phyloP scores from a whole-genome alignment of 2,113 vertebrate genomes.

The Kryptolebias marmoratus region DNA sequence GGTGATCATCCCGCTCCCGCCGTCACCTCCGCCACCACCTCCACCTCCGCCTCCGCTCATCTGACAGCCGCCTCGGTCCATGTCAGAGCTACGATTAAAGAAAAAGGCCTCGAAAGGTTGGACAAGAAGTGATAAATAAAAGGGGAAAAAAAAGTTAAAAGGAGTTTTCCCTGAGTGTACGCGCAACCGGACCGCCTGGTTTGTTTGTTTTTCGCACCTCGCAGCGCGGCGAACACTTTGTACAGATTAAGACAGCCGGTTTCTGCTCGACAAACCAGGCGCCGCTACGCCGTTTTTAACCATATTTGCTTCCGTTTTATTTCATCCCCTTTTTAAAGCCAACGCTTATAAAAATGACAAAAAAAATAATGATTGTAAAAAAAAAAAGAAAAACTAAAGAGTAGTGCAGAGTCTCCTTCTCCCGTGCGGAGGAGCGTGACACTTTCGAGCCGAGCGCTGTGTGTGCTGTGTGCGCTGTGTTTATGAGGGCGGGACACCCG shows the following conservation, averaged over 20 bases:
- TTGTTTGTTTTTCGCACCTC: too few relatives aligned
- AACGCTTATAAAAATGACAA: not conserved
- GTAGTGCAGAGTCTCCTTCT: not conserved
- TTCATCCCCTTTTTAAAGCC: not conserved
- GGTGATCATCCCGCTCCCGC: constrained; percentile 78
- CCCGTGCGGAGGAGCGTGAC: constrained; percentile 6
- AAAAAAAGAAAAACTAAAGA: not conserved
- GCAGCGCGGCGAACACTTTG: not conserved
- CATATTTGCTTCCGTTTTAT: not conserved
- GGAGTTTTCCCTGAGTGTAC: not conserved
- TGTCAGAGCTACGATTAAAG: constrained; percentile 21
- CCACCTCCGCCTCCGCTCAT: constrained; percentile 68
- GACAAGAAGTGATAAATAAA: too few relatives aligned
- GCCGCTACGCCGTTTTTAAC: not conserved
- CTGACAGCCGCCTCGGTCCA: constrained; percentile 84
- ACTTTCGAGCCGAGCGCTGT: not conserved
- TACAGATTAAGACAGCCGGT: constrained; percentile 33
- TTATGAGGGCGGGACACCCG: constrained; percentile 55
- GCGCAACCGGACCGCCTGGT: not conserved
- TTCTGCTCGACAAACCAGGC: constrained; percentile 23
- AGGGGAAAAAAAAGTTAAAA: not conserved
- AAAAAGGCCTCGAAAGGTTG: not conserved
- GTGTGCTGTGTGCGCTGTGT: constrained; percentile 38
- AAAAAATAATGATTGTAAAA: too few relatives aligned
- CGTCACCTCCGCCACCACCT: constrained; percentile 18